Evolutionary conservation across 2,888 invertebrate species (phyloP), one percentile per base, ranked within the genome.

Genomic region (Phorcus lineatus): DNA sequence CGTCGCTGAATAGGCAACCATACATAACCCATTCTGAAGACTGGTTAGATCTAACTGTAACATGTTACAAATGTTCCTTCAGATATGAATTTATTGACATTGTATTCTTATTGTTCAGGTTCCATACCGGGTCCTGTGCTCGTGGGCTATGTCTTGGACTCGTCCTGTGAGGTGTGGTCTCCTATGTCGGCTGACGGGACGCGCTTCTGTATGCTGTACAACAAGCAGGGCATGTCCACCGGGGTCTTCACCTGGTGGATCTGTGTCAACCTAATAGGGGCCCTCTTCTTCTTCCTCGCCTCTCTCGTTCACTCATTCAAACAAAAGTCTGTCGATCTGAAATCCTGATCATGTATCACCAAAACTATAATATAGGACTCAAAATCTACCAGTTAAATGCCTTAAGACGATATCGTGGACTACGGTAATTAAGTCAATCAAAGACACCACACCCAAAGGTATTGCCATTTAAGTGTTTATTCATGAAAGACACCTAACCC

Each of bases 41-140:
- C n/a, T n/a, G n/a, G n/a, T n/a, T n/a, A n/a, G n/a, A n/a, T n/a
- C n/a, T n/a, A n/a, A n/a, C n/a, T n/a, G n/a, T n/a, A n/a, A n/a
- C n/a, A n/a, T n/a, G n/a, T n/a, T n/a, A n/a, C n/a, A n/a, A n/a
- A n/a, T n/a, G n/a, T n/a, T n/a, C n/a, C n/a, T n/a, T 36, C 36
- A 36, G 36, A 36, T 36, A 36, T 36, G 36, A 36, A 4, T 36
- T 74, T 11, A 31, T 3, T 47, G 47, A 28, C 16, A 28, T 7
- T 22, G 62, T 57, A 31, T 74, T 36, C 19, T 22, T 36, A 2
- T 74, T 22, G 78, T 79, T 17, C 70, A 88, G 88, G 88, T 24
- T 87, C 88, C n/a, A 88, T 90, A 47, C 91, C 90, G 0, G 90
- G 89, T 17, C 90, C 90, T 0, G 81, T 90, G n/a, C 31, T 89